These are phyloP conservation scores for Dicyrtoma fusca DNA, from an alignment of 2,888 invertebrate species.

Conservation along the genomic window DNA sequence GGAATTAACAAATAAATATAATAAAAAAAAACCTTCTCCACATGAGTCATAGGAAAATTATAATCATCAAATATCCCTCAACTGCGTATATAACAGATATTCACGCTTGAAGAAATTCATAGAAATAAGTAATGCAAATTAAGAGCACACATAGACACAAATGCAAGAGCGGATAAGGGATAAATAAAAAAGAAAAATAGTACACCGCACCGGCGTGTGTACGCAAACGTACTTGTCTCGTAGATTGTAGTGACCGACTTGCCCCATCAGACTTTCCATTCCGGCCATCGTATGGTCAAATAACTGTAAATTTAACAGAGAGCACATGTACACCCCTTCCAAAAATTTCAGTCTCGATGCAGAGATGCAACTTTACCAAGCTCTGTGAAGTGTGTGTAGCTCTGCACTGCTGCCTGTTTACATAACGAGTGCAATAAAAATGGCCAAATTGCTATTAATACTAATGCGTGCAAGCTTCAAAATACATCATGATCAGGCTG, in stretches of 20 bases:
- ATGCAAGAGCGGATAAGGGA: neutral
- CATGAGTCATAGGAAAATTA: neutral
- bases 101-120: too few species aligned
- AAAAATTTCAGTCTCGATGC: neutral
- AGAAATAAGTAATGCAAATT: neutral
- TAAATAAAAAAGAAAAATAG: too few species aligned
- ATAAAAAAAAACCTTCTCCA: too few species aligned
- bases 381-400: too few species aligned
- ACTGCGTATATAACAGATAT: too few species aligned
- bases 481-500: too few species aligned
- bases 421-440: neutral
- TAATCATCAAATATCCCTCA: too few species aligned
- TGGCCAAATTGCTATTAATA: neutral
- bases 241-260: slow-evolving; percentile 91
- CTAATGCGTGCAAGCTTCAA: too few species aligned
- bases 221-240: slow-evolving; percentile 71
- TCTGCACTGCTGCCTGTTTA: too few species aligned
- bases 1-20: too few species aligned
- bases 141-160: neutral
- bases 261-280: slow-evolving; percentile 92
- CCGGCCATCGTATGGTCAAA: slow-evolving; percentile 98
- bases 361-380: neutral
- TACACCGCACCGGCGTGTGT: too few species aligned
- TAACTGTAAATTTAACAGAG: slow-evolving; percentile 62
- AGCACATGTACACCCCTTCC: neutral